These are phyloP conservation scores for Lipophrys pholis DNA, from an alignment of 2,113 vertebrate genomes.

Conservation along the genomic window DNA sequence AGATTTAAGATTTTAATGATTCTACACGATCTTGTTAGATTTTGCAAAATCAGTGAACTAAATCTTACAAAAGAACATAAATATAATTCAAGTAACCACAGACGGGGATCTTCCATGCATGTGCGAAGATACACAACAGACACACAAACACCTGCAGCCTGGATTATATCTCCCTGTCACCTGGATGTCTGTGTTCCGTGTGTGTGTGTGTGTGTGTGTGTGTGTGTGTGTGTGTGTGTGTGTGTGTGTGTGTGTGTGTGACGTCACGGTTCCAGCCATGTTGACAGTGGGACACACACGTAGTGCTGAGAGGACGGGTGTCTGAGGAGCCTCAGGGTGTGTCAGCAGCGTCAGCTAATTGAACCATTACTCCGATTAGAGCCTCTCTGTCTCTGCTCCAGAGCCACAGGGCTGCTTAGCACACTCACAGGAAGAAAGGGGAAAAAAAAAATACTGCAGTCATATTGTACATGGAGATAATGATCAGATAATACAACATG, in stretches of 20 bases:
- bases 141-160: slow-evolving; percentile 23
- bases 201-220: slow-evolving; percentile 14
- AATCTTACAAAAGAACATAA: too few relatives aligned
- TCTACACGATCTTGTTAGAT: too few relatives aligned
- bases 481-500: too few relatives aligned
- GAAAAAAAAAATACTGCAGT: too few relatives aligned
- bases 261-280: slow-evolving; percentile 50
- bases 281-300: slow-evolving; percentile 39
- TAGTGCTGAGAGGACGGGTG: slow-evolving; percentile 35
- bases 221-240: slow-evolving; percentile 15
- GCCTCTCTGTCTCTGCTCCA: slow-evolving; percentile 8
- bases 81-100: neutral
- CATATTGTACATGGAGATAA: too few relatives aligned
- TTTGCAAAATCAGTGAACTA: too few relatives aligned
- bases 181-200: slow-evolving; percentile 14
- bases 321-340: slow-evolving; percentile 50
- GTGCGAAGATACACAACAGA: slow-evolving; percentile 30
- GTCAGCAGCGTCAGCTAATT: slow-evolving; percentile 43
- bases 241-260: slow-evolving; percentile 18
- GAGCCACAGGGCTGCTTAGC: neutral
- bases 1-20: too few relatives aligned
- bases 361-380: slow-evolving; percentile 42
- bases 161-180: slow-evolving; percentile 34
- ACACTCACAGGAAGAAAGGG: too few relatives aligned
- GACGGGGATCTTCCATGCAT: neutral